Percentiles rank a stretch among this genome's conserved stretches.
phyloP scores from a whole-genome alignment of 2,113 vertebrate genomes.

The Oncorhynchus keta region DNA sequence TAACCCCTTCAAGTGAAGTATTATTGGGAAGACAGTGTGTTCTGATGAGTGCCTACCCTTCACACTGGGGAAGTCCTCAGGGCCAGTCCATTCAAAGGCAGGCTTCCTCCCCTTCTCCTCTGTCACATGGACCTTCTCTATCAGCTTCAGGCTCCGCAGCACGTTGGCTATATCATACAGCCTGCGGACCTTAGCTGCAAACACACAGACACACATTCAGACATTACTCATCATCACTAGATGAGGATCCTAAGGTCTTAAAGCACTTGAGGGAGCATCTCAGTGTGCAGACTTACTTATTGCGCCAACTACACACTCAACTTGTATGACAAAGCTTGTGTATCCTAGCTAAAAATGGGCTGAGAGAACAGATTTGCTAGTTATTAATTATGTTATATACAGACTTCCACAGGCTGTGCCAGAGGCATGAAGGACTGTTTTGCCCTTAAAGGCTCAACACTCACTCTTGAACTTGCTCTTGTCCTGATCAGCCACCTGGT shows the following conservation, averaged over 20 bases:
- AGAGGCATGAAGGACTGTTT: background rate
- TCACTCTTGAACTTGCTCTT: slow-evolving; percentile 99
- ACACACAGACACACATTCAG: background rate
- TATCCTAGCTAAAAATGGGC: no score
- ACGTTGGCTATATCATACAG: slow-evolving; percentile 97
- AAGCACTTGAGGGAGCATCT: background rate
- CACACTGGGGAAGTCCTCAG: slow-evolving; percentile 72
- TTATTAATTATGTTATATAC: background rate
- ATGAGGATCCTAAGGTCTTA: slow-evolving; percentile 8
- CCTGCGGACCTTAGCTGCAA: slow-evolving; percentile 91
- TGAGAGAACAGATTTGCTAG: no score
- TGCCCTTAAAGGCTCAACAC: slow-evolving; percentile 41
- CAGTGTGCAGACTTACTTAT: background rate
- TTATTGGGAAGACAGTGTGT: background rate
- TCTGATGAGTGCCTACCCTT: slow-evolving; percentile 64
- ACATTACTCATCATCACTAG: background rate
- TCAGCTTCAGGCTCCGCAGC: slow-evolving; percentile 91
- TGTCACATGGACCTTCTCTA: slow-evolving; percentile 92
- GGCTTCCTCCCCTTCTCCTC: slow-evolving; percentile 90
- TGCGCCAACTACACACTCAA: background rate
- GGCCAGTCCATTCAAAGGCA: slow-evolving; percentile 96
- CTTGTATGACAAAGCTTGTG: background rate
- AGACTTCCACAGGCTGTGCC: background rate
- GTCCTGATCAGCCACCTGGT: slow-evolving; percentile 86
- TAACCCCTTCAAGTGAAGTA: background rate